Evolutionary conservation across 1,140 invertebrate species (phyloP), one percentile per base, ranked within the genome.

Genomic region (Dolichoris vasculosae): DNA sequence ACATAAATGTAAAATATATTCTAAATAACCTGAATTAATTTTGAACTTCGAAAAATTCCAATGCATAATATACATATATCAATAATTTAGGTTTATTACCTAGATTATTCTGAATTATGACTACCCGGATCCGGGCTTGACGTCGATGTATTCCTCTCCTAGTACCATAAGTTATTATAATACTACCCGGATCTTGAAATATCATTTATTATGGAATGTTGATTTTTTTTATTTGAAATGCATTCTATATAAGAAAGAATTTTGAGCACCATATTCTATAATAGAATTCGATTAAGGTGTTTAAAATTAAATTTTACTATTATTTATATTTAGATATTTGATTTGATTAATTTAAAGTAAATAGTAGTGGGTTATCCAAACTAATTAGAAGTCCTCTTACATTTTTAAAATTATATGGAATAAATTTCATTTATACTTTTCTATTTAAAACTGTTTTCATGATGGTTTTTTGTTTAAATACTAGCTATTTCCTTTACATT

Each of bases 51-150:
- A 20, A 64, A 64, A 20, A 32, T 8, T 32, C 32, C 38, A 23
- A n/a, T n/a, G n/a, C n/a, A 71, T 71, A 2, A 20, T 23, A 38
- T 23, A 71, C 0, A 73, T 73, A 17, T 71, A 43, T n/a, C 0
- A n/a, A n/a, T n/a, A n/a, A 43, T n/a, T 73, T 43, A 2, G 32
- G 23, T 43, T 73, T 73, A 73, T 73, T 73, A 38, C 26, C 6
- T 20, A 43, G 38, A 73, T 73, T 32, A 69, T 38, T 38, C 38
- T 43, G 38, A 73, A 73, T 73, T 73, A 73, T 73, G 38, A 23
- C 13, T 9, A n/a, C 4, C 38, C 26, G 15, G 23, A 43, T 73
- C 26, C 32, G 69, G 32, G 40, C 15, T 73, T 43, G 40, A 43
- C 35, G 43, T 26, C 13, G 38, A 69, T 32, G 3, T 3, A 40